A percentile compares a stretch with the other conserved stretches of the same genome.
Conservation (phyloP, 1,140 invertebrate species). For the Thaumetopoea pityocampa region DNA sequence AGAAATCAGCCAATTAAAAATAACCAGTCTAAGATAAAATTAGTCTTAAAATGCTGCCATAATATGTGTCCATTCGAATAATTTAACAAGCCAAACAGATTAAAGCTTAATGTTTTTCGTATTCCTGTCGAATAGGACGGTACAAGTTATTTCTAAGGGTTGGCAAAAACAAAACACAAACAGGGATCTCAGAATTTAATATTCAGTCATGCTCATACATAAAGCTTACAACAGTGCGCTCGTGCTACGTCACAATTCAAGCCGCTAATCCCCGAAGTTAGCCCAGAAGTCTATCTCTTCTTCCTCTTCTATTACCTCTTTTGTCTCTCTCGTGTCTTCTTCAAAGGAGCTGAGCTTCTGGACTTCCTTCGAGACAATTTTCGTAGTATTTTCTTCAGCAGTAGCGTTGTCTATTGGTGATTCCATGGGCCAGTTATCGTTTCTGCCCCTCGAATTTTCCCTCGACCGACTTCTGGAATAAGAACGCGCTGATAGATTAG, state of each 20-base stretch:
- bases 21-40: slow-evolving; percentile 9
- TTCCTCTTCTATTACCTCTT: slow-evolving; percentile 56
- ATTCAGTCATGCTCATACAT: slow-evolving; percentile 66
- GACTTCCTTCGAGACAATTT: slow-evolving; percentile 41
- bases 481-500: slow-evolving; percentile 69
- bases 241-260: slow-evolving; percentile 49
- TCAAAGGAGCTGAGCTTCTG: slow-evolving; percentile 59
- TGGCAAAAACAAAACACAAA: slow-evolving; percentile 53
- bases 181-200: slow-evolving; percentile 55
- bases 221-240: slow-evolving; percentile 45
- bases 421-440: slow-evolving; percentile 37
- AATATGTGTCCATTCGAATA: background rate
- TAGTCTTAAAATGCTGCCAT: background rate
- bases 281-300: slow-evolving; percentile 67
- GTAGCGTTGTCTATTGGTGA: slow-evolving; percentile 32
- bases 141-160: slow-evolving; percentile 32
- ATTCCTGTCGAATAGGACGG: slow-evolving; percentile 49
- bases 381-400: slow-evolving; percentile 35
- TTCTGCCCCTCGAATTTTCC: slow-evolving; percentile 52
- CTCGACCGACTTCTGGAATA: slow-evolving; percentile 71
- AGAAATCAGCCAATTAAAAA: too few species aligned
- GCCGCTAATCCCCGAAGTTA: slow-evolving; percentile 59
- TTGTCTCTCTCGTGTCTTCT: slow-evolving; percentile 47
- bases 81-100: slow-evolving; percentile 54
- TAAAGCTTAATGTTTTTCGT: slow-evolving; percentile 36